Evolutionary conservation across 2,888 invertebrate species (phyloP).

Genomic region (Physocephala rufipes): DNA sequence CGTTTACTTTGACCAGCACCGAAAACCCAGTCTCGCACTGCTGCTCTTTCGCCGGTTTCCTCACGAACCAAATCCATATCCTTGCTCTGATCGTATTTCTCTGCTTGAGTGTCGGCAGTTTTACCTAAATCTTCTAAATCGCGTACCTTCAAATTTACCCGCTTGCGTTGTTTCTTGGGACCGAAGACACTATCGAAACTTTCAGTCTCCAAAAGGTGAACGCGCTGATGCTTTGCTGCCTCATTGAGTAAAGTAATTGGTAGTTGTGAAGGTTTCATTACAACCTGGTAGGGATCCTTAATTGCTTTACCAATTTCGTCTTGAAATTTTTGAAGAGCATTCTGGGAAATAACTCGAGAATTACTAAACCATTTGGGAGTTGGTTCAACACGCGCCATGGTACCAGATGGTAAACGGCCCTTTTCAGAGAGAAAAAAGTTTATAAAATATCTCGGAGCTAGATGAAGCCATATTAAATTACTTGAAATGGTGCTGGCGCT

Average conservation of each 20-base stretch:
- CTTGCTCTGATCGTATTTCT: conserved; percentile 81
- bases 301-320: conserved; percentile 93
- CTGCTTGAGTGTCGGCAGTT: conserved; percentile 75
- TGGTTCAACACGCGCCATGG: conserved; percentile 94
- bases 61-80: conserved; percentile 87
- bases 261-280: conserved; percentile 95
- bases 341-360: conserved; percentile 94
- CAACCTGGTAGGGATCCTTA: conserved; percentile 96
- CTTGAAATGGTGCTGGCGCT: conserved; percentile 94
- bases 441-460: background rate
- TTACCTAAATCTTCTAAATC: conserved; percentile 83
- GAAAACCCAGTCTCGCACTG: conserved; percentile 93
- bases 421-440: conserved; percentile 38
- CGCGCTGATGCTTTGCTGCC: conserved; percentile 86
- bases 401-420: conserved; percentile 86
- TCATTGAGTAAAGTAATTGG: conserved; percentile 95
- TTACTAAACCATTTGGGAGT: conserved; percentile 99
- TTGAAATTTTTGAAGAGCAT: conserved; percentile 87
- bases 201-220: conserved; percentile 95
- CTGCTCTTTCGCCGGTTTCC: conserved; percentile 81
- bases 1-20: conserved; percentile 94
- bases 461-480: conserved; percentile 39
- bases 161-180: conserved; percentile 89
- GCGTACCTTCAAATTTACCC: conserved; percentile 80
- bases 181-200: conserved; percentile 95